Evolutionary conservation across 2,888 invertebrate genomes (phyloP).

Genomic region (Hydropsyche betteni): DNA sequence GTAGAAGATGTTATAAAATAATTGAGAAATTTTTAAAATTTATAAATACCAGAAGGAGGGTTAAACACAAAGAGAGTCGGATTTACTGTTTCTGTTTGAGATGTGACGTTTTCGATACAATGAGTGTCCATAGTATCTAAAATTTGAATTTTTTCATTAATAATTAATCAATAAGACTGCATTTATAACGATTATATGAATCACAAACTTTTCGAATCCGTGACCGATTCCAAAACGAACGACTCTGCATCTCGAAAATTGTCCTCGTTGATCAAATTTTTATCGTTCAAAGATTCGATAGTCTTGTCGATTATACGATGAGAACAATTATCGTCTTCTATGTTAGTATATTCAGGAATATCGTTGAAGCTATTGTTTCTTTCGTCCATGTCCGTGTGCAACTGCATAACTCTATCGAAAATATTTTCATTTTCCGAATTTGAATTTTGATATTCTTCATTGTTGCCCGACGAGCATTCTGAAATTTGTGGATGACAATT

Average conservation of each 20-base stretch:
- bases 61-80: not conserved
- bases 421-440: conserved; percentile 4
- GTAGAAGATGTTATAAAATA: not conserved
- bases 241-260: conserved; percentile 82
- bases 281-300: conserved; percentile 36
- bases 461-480: not conserved
- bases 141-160: not conserved
- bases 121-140: not conserved
- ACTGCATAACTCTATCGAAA: conserved; percentile 50
- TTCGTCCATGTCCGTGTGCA: conserved; percentile 49
- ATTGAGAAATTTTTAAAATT: not conserved
- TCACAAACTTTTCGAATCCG: conserved; percentile 55
- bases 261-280: conserved; percentile 62
- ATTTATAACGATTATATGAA: not conserved
- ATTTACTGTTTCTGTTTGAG: not conserved
- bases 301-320: conserved; percentile 37
- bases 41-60: not conserved
- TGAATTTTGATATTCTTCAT: conserved; percentile 24
- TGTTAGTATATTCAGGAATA: conserved; percentile 13
- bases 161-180: not conserved
- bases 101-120: not conserved
- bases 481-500: conserved; percentile 8
- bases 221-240: conserved; percentile 75
- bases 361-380: not conserved
- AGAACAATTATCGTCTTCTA: conserved; percentile 27